These are phyloP conservation scores for Pheosia tremula DNA, from an alignment of 2,888 invertebrate species.

Conservation along the genomic window DNA sequence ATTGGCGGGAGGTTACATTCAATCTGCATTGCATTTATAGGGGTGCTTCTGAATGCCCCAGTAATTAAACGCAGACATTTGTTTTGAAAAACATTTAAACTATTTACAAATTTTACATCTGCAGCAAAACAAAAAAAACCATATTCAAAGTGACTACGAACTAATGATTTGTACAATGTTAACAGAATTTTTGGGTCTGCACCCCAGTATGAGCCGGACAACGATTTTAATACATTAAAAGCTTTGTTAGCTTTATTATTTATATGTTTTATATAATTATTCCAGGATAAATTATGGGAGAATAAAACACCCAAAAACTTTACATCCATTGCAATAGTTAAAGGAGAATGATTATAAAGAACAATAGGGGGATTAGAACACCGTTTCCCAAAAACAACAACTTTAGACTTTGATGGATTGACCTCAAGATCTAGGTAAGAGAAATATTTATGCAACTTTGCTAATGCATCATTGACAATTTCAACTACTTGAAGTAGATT, in stretches of 20 bases:
- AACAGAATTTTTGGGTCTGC: constrained; percentile 13
- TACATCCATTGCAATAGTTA: constrained; percentile 6
- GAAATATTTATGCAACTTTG: constrained; percentile 4
- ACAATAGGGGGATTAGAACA: background rate
- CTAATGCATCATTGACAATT: constrained; percentile 1
- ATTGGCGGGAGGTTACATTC: constrained; percentile 21
- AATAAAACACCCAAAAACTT: constrained; percentile 8
- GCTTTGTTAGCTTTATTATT: constrained; percentile 9
- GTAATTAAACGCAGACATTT: constrained; percentile 9
- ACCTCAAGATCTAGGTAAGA: constrained; percentile 3
- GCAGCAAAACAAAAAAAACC: constrained; percentile 16
- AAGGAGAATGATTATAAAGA: constrained; percentile 5
- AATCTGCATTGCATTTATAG: constrained; percentile 16
- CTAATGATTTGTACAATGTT: constrained; percentile 16
- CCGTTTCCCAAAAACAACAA: constrained; percentile 7
- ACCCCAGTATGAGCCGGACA: background rate
- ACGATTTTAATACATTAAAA: constrained; percentile 13
- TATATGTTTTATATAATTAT: constrained; percentile 2
- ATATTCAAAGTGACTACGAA: constrained; percentile 24
- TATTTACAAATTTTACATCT: constrained; percentile 9
- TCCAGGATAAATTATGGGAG: constrained; percentile 9
- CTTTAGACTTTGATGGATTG: constrained; percentile 3
- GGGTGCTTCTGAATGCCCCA: constrained; percentile 18
- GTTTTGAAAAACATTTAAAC: constrained; percentile 16
- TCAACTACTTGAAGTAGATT: background rate